Base-by-base conservation (phyloP, 2,113 vertebrate genomes). In the Menidia beryllina region DNA sequence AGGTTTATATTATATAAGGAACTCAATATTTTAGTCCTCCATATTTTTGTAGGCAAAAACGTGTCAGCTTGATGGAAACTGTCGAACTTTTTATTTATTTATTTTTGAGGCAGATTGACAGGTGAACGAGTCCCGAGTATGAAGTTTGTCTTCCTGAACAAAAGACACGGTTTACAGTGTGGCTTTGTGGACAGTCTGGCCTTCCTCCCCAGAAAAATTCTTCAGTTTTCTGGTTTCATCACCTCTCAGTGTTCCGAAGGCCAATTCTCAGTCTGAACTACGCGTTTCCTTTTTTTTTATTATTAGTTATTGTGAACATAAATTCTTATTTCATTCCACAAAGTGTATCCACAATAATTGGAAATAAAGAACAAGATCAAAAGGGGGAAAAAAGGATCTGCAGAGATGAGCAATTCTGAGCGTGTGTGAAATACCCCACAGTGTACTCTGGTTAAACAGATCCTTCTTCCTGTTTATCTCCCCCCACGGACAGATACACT, bases 11-110 rank as follows among this genome's bases (percentile, higher is more conserved):
- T 41, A 86, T 79, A 77, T 38, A 25, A 38, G 54, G 41, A 81
- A 90, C 88, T 90, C 82, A 59, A 80, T 86, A 75, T 65, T 64
- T 58, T 77, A 34, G 52, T 58, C 38, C 73, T 25, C 54, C 77
- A 72, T 70, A 79, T 83, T 82, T 34, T 34, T 73, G 39, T 51
- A 82, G 79, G 78, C 70, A 53, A 27, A 48, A 47, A 60, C 5
- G 7, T 34, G 30, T 8, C 2, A 34, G 30, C 30, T 34, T 6
- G 30, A 34, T 34, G 2, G 30, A 10, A 34, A 34, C 76, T 45
- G 34, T 60, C 51, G 47, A 58, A 57, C 9, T 41, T 72, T 21
- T n/a, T n/a, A n/a, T n/a, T n/a, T n/a, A n/a, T n/a, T n/a, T n/a
- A n/a, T n/a, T 62, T 76, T 67, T 57, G 47, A 61, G 34, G 49